Percentiles rank a stretch among this genome's conserved stretches.
phyloP scores from a whole-genome alignment of 2,113 vertebrate genomes.

The Lethenteron camtschaticum region DNA sequence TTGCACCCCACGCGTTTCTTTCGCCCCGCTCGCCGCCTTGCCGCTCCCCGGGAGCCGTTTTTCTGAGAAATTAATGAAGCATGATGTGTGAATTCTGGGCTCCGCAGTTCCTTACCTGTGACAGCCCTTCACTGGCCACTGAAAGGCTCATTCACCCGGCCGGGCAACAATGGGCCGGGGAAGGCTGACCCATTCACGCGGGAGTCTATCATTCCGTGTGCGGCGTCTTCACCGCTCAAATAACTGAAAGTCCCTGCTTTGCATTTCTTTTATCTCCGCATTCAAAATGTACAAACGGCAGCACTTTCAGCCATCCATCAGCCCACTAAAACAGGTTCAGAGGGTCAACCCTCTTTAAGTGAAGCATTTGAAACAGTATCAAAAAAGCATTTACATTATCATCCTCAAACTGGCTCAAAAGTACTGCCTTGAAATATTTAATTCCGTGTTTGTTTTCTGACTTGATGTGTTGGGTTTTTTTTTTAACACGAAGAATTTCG shows the following conservation, averaged over 20 bases:
- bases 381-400: neutral
- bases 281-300: neutral
- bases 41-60: neutral
- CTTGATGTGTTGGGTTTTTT: no score
- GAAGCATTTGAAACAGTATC: neutral
- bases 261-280: neutral
- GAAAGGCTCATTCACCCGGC: conserved; percentile 3
- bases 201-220: conserved; percentile 3
- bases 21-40: neutral
- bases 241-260: neutral
- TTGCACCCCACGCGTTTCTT: neutral
- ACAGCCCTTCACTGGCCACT: conserved; percentile 1
- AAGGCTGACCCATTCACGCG: neutral
- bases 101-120: conserved; percentile 1
- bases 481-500: no score
- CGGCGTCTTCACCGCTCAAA: neutral
- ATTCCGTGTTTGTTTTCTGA: no score
- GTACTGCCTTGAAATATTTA: no score
- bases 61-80: conserved; percentile 1
- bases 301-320: neutral
- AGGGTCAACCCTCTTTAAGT: neutral
- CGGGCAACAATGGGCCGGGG: neutral
- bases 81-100: conserved; percentile 1
- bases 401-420: neutral
- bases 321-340: neutral